Conservation (phyloP, 2,113 vertebrate genomes). For the Upupa epops region DNA sequence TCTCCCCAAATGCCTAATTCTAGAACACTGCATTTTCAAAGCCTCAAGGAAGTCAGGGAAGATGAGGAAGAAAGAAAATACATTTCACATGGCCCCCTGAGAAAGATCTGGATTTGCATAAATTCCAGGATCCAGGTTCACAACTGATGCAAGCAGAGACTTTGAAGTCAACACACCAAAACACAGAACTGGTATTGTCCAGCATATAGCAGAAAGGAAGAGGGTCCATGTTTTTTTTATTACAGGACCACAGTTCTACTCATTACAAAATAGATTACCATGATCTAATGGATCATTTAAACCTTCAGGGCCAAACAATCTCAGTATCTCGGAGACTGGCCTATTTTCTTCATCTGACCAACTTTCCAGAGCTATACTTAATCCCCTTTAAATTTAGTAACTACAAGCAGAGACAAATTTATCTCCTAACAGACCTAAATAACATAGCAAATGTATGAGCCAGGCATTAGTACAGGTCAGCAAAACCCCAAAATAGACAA, state of each 20-base stretch:
- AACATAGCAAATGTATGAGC: constrained; percentile 2
- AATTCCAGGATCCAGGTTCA: not conserved
- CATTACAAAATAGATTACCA: not conserved
- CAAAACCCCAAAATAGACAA: constrained; percentile 13
- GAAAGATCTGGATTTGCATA: not conserved
- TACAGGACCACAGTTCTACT: not conserved
- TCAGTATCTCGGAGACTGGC: constrained; percentile 14
- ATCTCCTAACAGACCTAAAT: constrained; percentile 44
- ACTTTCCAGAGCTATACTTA: constrained; percentile 41
- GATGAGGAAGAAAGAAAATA: not conserved
- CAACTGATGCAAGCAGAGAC: not conserved
- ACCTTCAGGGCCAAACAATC: not conserved
- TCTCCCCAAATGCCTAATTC: not conserved
- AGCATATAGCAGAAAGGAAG: not conserved
- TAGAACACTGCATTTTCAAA: not conserved
- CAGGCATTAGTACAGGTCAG: constrained; percentile 16
- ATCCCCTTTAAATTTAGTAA: constrained; percentile 52
- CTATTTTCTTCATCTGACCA: constrained; percentile 21
- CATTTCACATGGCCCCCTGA: not conserved
- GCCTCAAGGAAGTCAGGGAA: not conserved
- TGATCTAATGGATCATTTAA: not conserved
- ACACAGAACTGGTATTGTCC: not conserved
- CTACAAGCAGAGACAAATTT: constrained; percentile 36
- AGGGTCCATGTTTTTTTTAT: not conserved
- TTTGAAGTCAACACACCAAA: not conserved